These are phyloP conservation scores for Boloria selene DNA, from an alignment of 2,888 invertebrate species.

Conservation along the genomic window DNA sequence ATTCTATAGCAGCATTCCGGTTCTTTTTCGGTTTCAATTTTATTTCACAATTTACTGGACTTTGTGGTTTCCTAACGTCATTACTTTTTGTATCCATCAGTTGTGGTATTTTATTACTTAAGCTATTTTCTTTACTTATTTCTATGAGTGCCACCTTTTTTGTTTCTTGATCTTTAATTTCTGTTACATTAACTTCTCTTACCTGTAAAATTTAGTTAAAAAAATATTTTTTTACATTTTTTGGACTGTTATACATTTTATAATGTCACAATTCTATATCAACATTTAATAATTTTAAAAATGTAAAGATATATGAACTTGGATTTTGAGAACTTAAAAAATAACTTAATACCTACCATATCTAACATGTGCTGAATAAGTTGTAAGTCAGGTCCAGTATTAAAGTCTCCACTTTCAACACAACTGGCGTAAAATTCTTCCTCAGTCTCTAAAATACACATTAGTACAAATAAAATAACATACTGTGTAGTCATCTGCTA, in stretches of 20 bases:
- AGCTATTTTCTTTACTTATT: constrained; percentile 17
- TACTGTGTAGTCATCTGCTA: too few species aligned
- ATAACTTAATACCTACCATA: constrained; percentile 47
- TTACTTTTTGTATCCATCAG: not conserved
- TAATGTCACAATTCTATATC: too few species aligned
- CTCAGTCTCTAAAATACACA: constrained; percentile 56
- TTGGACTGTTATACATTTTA: too few species aligned
- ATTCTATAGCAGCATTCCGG: constrained; percentile 56
- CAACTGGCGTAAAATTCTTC: constrained; percentile 50
- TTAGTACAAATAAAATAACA: too few species aligned
- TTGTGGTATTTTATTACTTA: not conserved
- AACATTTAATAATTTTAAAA: too few species aligned
- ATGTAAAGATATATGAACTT: too few species aligned
- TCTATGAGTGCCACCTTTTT: constrained; percentile 26
- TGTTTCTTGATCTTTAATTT: constrained; percentile 36
- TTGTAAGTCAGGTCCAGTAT: constrained; percentile 50
- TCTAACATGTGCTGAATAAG: constrained; percentile 59
- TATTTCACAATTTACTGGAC: constrained; percentile 4
- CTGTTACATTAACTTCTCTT: constrained; percentile 34
- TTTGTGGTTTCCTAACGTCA: not conserved
- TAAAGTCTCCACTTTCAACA: constrained; percentile 43
- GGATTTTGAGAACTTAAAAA: not conserved
- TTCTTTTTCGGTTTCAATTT: constrained; percentile 40
- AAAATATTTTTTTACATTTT: not conserved
- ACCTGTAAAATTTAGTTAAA: constrained; percentile 49